Base-by-base conservation (phyloP, 2,797 vertebrate genomes). In the Chromobotia macracanthus region DNA sequence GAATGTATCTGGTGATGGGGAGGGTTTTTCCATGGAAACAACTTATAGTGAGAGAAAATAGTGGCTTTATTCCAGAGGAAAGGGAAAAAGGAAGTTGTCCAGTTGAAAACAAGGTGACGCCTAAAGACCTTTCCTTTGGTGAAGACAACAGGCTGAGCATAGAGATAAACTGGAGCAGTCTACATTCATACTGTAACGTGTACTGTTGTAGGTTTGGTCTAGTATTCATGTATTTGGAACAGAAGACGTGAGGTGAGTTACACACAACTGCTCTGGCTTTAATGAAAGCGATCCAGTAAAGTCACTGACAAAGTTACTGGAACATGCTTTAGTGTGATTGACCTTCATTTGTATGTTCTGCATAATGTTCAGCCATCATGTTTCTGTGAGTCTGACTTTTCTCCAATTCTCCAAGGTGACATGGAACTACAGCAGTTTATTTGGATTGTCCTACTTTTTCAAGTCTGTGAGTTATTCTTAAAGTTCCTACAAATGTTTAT, bases 381-480 rank as follows among this genome's bases (percentile, higher is more conserved):
- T 51, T 4, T 3, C 11, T 58, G 56, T 58, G 23, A 3, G 25
- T 61, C 3, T 12, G 48, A 58, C 87, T 77, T 77, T 28, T 87
- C 81, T 76, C 23, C n/a, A n/a, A n/a, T n/a, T n/a, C 75, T 86
- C 70, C 88, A 74, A 88, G 90, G 87, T 85, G 84, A 84, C 79
- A 94, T 94, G 92, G 88, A 87, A 70, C 85, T 67, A 9, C 55
- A 50, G 56, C 84, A 85, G 80, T 83, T 81, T 61, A 69, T 76
- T 82, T 89, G 90, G 86, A 87, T 83, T 67, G 51, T 85, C 48
- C 77, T 86, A 77, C 83, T 87, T 63, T 71, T 91, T 77, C 85
- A 91, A 56, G 74, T 89, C 55, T 80, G 92, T 94, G 91, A 93
- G 92, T 82, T 63, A 60, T 44, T 70, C 80, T 72, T 83, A 44